Base-by-base conservation (phyloP, 2,888 invertebrate genomes). In the Drosophila ezoana region DNA sequence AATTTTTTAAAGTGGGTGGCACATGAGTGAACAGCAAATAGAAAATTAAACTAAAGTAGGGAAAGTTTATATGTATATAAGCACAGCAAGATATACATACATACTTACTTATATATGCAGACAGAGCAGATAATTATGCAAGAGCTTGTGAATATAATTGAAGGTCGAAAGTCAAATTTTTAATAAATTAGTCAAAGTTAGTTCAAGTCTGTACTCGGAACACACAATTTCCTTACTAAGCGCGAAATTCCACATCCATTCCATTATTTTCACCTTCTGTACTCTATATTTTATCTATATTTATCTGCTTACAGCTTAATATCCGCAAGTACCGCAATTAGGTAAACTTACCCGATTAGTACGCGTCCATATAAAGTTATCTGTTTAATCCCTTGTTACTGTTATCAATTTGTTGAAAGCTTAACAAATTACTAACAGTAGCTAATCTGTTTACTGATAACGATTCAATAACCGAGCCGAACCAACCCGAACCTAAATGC, bases 1-100 rank as follows among this genome's bases (percentile, higher is more conserved):
- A 40, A 58, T 38, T 14, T 63, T 48, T 49, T 41, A 11, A 44
- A 41, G 81, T 72, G 72, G 79, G 79, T 52, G 78, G 61, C 59
- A 54, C 51, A 74, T 62, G 58, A 66, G 58, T 45, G 49, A 38
- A 43, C 11, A 52, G 20, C 33, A 16, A 43, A 59, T 48, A 52
- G 5, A 35, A 45, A 33, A 32, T n/a, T n/a, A 23, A 59, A 47
- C 18, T 59, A 53, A 69, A 61, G 32, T 35, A 52, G 18, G 37
- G 37, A 56, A 56, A 44, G 37, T 37, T 44, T n/a, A n/a, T 16
- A 47, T 35, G 49, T 48, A 48, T 18, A 52, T 32, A 32, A 8
- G 28, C 28, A 28, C 28, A 8, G 28, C 4, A 40, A 18, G 28
- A 48, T 52, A 18, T 38, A 32, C 16, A 48, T 20, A 16, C 40